Evolutionary conservation across 2,888 invertebrate species (phyloP).

Genomic region (Mylabris sibirica): DNA sequence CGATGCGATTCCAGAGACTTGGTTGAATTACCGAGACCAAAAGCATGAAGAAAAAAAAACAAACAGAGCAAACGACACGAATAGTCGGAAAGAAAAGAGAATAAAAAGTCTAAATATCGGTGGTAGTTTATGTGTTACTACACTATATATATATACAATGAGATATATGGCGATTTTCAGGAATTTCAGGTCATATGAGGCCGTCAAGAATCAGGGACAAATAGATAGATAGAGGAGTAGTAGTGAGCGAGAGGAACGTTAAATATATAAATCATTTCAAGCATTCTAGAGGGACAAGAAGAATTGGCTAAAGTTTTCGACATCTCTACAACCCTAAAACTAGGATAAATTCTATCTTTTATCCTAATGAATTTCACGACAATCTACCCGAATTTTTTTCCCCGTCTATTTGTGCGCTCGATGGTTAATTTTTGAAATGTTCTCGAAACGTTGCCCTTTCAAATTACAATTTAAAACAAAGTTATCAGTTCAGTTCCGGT

Average conservation of each 20-base stretch:
- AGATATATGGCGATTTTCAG: conserved; percentile 1
- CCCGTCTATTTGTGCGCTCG: neutral
- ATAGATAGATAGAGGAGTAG: neutral
- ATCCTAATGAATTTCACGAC: neutral
- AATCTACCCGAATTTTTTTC: neutral
- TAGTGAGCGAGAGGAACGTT: neutral
- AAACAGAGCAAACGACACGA: neutral
- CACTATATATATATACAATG: neutral
- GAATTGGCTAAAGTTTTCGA: conserved; percentile 10
- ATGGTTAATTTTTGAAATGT: neutral
- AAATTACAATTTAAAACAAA: neutral
- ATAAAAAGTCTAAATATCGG: neutral
- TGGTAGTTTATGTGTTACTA: neutral
- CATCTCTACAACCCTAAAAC: neutral
- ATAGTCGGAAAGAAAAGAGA: neutral
- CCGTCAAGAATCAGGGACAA: neutral
- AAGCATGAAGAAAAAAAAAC: neutral
- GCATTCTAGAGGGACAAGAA: conserved; percentile 6
- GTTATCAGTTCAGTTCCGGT: too few relatives aligned
- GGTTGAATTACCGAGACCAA: too few relatives aligned
- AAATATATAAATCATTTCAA: conserved; percentile 6
- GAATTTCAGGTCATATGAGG: neutral
- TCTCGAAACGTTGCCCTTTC: neutral
- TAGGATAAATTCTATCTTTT: neutral
- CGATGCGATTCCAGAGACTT: conserved; percentile 35